Evolutionary conservation across 2,888 invertebrate species (phyloP), one percentile per base, ranked within the genome.

Genomic region (Strigamia maritima): DNA sequence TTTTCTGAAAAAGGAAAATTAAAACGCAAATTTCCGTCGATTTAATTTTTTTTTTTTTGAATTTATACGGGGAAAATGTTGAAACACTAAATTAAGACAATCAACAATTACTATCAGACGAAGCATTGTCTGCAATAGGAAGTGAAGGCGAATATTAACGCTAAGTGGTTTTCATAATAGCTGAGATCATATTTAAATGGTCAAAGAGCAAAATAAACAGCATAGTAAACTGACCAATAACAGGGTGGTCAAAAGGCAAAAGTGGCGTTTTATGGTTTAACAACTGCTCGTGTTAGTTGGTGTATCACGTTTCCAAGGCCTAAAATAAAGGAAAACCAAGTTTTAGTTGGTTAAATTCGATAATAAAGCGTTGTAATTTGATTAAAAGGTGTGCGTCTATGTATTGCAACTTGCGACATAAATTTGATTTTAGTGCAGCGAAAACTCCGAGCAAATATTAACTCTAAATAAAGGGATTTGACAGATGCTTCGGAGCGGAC

Each of bases 141-240:
- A 44, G 16, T 65, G 22, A 24, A 65, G 60, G 60, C 22, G 24
- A 65, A 19, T 65, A 65, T n/a, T 65, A 65, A 49, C 19, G 24
- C 60, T 65, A 65, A 65, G 60, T 65, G 60, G 22, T 24, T 65
- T 22, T 65, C 60, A 65, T 65, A 65, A 65, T 24, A 65, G 24
- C 22, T 19, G 60, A 24, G 60, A 65, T 65, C 22, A 65, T 65
- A 65, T 16, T 65, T 65, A 65, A 65, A 24, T 22, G 19, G 60
- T 12, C 60, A 65, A 65, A 65, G 60, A 65, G 60, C 22, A 65
- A 12, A 65, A 65, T 65, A 65, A 65, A 65, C 24, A 65, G 60
- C 60, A 65, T 65, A 65, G 60, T 24, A 22, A 65, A 65, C 22
- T 65, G 22, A 4, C 22, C 24, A 65, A 24, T 65, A 65, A 65